Base-by-base conservation (phyloP, 2,888 invertebrate species). In the Trichacis sp. region DNA sequence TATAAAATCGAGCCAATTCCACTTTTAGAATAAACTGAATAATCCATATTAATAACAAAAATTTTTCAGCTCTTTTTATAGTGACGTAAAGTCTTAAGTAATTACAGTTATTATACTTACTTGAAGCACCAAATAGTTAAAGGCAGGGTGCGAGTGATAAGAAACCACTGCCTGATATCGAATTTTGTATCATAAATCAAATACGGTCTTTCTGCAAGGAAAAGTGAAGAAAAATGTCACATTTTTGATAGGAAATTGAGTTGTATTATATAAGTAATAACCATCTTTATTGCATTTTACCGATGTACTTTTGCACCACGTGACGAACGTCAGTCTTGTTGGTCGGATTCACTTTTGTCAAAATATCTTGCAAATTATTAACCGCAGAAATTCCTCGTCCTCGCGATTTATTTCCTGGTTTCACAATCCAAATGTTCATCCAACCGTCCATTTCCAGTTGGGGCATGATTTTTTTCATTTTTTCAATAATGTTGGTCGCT, bases 241-340 rank as follows among this genome's bases (percentile, higher is more conserved):
- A n/a, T n/a, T n/a, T n/a, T n/a, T n/a, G n/a, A n/a, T n/a, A n/a
- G n/a, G n/a, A n/a, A n/a, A n/a, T n/a, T n/a, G n/a, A n/a, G n/a
- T n/a, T n/a, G n/a, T n/a, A n/a, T n/a, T n/a, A n/a, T n/a, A n/a
- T n/a, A n/a, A n/a, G n/a, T n/a, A n/a, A n/a, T n/a, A n/a, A n/a
- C n/a, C n/a, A n/a, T n/a, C n/a, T n/a, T n/a, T n/a, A n/a, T n/a
- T n/a, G n/a, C 8, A 24, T 24, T 24, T 86, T 87, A 95, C 96
- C 96, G 74, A 97, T 95, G 82, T 97, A 97, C 85, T 97, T 97
- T 83, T 97, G 97, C 9, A 97, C 93, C 48, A 97, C 95, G 83
- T 93, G 97, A 87, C 93, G 89, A 78, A 91, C 88, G 79, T 91
- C 92, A 20, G 77, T 72, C 64, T 83, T 84, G 50, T 77, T 80